These are phyloP conservation scores for Lethocerus indicus DNA, from an alignment of 1,140 invertebrate species.

Conservation along the genomic window DNA sequence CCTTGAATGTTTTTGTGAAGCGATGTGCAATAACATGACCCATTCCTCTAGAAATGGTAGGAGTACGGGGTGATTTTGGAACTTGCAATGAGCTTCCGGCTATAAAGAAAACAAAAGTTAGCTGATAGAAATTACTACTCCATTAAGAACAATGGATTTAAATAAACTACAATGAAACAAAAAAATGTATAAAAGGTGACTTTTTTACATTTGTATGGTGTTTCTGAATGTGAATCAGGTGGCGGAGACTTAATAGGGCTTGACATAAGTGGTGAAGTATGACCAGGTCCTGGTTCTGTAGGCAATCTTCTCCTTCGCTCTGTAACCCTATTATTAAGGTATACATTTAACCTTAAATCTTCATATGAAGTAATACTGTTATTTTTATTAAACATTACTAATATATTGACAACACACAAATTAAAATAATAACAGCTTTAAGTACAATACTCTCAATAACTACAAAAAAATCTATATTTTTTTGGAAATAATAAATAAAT, in stretches of 20 bases:
- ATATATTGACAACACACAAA: too few relatives aligned
- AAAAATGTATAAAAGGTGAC: too few relatives aligned
- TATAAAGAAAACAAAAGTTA: constrained; percentile 11
- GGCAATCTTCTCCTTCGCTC: constrained; percentile 40
- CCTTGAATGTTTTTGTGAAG: constrained; percentile 74
- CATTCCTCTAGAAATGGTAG: constrained; percentile 54
- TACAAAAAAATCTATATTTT: too few relatives aligned
- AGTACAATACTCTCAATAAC: too few relatives aligned
- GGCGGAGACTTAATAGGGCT: constrained; percentile 52
- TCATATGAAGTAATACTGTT: too few relatives aligned
- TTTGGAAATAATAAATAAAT: too few relatives aligned
- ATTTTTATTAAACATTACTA: too few relatives aligned
- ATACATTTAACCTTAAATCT: too few relatives aligned
- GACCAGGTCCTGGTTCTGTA: constrained; percentile 45
- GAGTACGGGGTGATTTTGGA: constrained; percentile 59
- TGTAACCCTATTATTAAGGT: constrained; percentile 8
- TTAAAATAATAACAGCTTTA: too few relatives aligned
- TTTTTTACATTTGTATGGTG: constrained; percentile 3
- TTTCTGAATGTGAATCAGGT: constrained; percentile 16
- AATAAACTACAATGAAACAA: not conserved
- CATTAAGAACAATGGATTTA: not conserved
- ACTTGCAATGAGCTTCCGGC: constrained; percentile 33
- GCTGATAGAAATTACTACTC: constrained; percentile 1
- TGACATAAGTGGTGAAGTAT: constrained; percentile 31
- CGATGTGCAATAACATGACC: constrained; percentile 81